phyloP scores from a whole-genome alignment of 2,888 invertebrate species.

The Platypus cylindrus region DNA sequence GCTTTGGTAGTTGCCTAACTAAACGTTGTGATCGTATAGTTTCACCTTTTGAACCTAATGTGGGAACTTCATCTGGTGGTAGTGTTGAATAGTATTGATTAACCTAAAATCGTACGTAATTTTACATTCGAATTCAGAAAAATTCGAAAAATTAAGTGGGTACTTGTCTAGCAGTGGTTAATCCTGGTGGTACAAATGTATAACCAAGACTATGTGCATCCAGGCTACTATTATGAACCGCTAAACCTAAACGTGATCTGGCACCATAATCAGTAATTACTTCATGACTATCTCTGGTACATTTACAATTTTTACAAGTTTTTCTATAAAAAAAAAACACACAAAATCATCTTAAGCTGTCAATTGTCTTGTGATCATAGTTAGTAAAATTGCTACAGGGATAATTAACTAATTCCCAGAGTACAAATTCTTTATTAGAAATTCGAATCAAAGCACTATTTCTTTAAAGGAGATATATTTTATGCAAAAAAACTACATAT shows the following conservation, averaged over 20 bases:
- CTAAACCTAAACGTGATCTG: slow-evolving; percentile 22
- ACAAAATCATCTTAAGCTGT: neutral
- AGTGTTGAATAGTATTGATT: slow-evolving; percentile 87
- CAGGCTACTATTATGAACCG: slow-evolving; percentile 45
- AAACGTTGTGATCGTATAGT: slow-evolving; percentile 69
- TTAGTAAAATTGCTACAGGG: too few species aligned
- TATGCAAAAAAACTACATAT: too few species aligned
- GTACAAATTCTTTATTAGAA: too few species aligned
- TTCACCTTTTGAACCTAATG: slow-evolving; percentile 61
- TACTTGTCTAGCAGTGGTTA: slow-evolving; percentile 32
- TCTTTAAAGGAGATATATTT: too few species aligned
- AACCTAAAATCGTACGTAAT: slow-evolving; percentile 42
- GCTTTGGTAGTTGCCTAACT: slow-evolving; percentile 82
- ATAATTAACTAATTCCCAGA: too few species aligned
- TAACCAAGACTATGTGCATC: slow-evolving; percentile 36
- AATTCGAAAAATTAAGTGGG: slow-evolving; percentile 3
- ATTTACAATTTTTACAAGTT: slow-evolving; percentile 86
- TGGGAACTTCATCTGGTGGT: slow-evolving; percentile 58
- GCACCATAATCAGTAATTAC: slow-evolving; percentile 40
- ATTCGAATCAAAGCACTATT: too few species aligned
- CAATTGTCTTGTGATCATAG: too few species aligned
- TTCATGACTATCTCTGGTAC: slow-evolving; percentile 80
- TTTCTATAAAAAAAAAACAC: slow-evolving; percentile 54
- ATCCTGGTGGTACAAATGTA: slow-evolving; percentile 33
- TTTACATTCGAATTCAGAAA: neutral